Conservation (phyloP, 2,113 vertebrate genomes). For the Ictalurus furcatus region DNA sequence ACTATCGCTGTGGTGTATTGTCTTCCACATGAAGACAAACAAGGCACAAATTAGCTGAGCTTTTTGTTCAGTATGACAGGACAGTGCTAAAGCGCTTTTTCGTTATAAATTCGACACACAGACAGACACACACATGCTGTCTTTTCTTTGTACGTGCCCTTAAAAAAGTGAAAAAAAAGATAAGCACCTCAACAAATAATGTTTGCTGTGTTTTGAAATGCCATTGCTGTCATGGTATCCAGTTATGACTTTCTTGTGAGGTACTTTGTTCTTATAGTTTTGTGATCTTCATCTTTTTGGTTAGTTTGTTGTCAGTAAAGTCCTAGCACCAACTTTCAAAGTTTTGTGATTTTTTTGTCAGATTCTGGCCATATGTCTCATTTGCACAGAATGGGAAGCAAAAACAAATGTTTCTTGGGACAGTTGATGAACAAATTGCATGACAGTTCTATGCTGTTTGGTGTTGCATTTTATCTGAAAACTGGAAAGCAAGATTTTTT, state of each 20-base stretch:
- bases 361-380: slow-evolving; percentile 9
- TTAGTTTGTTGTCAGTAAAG: not conserved
- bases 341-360: not conserved
- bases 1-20: slow-evolving; percentile 37
- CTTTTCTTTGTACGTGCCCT: not conserved
- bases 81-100: slow-evolving; percentile 56
- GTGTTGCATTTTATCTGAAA: not conserved
- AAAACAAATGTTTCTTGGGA: not conserved
- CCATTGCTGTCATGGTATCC: not conserved
- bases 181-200: slow-evolving; percentile 13
- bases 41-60: slow-evolving; percentile 66
- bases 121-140: not conserved
- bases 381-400: not conserved
- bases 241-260: not conserved
- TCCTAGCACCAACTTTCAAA: not conserved
- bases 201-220: not conserved
- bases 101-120: slow-evolving; percentile 50
- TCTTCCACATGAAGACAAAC: slow-evolving; percentile 65
- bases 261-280: not conserved
- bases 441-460: not conserved
- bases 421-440: not conserved
- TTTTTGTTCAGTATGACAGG: slow-evolving; percentile 55
- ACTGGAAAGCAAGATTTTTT: not conserved
- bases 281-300: not conserved
- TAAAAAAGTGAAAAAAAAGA: not conserved